Percentiles rank a stretch among this genome's conserved stretches.
phyloP scores from a whole-genome alignment of 2,888 invertebrate genomes.

The Cheilosia vulpina region DNA sequence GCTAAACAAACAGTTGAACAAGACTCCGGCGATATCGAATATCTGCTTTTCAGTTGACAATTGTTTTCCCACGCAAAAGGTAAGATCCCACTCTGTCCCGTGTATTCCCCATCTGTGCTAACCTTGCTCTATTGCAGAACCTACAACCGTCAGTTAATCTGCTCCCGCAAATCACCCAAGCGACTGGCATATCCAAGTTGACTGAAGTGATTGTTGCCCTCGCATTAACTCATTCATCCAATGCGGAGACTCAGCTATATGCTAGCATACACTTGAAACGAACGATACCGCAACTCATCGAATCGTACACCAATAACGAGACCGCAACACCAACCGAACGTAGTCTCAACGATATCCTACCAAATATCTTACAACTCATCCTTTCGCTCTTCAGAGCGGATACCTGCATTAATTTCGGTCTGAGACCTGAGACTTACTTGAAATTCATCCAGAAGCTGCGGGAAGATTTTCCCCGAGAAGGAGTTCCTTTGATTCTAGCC shows the following conservation, averaged over 20 bases:
- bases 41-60: constrained; percentile 95
- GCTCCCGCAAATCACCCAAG: constrained; percentile 92
- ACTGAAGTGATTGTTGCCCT: constrained; percentile 96
- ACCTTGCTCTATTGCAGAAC: constrained; percentile 84
- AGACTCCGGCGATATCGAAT: constrained; percentile 93
- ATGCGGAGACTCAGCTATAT: constrained; percentile 89
- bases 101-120: background rate
- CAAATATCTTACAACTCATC: constrained; percentile 94
- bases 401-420: constrained; percentile 85
- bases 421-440: constrained; percentile 90
- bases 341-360: constrained; percentile 94
- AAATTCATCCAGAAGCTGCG: constrained; percentile 92
- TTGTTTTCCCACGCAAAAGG: constrained; percentile 90
- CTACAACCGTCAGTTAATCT: constrained; percentile 91
- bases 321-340: constrained; percentile 83
- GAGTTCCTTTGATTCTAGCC: constrained; percentile 94
- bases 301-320: constrained; percentile 91
- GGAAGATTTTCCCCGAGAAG: constrained; percentile 94
- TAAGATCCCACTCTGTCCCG: constrained; percentile 77
- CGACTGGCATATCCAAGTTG: constrained; percentile 92
- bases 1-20: constrained; percentile 90
- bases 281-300: constrained; percentile 92
- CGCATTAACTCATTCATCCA: constrained; percentile 91
- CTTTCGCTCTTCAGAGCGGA: constrained; percentile 86
- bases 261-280: constrained; percentile 92